Evolutionary conservation across 1,140 invertebrate species (phyloP).

Genomic region (Trinorchestia longiramus): DNA sequence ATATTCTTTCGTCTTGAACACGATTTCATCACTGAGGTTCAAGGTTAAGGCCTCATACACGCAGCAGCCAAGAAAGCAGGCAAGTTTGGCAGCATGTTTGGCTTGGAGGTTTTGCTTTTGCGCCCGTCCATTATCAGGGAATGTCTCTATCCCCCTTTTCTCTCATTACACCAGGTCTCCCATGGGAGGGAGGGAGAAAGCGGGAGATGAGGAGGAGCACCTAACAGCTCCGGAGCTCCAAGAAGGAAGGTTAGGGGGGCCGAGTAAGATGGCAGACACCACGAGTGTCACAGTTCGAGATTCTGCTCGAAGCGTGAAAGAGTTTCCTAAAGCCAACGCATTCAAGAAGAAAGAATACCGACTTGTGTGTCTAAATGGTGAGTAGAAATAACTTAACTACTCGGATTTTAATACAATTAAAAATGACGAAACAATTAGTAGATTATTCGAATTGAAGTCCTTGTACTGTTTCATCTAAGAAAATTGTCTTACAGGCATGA

Average conservation of each 20-base stretch:
- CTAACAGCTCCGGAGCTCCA: constrained; percentile 58
- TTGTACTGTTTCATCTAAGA: not conserved
- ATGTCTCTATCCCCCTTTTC: constrained; percentile 42
- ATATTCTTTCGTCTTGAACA: not conserved
- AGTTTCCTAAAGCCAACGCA: not conserved
- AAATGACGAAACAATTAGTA: not conserved
- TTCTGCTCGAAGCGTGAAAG: not conserved
- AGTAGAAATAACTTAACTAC: not conserved
- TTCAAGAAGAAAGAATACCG: not conserved
- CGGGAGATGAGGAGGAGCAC: constrained; percentile 65
- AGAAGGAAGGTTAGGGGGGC: constrained; percentile 61
- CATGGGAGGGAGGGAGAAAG: constrained; percentile 68
- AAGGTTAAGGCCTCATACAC: not conserved
- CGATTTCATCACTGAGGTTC: not conserved
- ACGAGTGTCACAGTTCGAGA: not conserved
- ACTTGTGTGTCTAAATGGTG: not conserved
- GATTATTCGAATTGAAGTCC: not conserved
- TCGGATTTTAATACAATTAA: not conserved
- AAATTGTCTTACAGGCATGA: not conserved
- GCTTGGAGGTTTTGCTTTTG: constrained; percentile 21
- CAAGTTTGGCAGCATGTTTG: not conserved
- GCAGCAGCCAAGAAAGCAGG: not conserved
- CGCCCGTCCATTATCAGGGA: constrained; percentile 45
- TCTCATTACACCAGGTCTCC: constrained; percentile 48
- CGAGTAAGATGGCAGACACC: constrained; percentile 15